Conservation (phyloP, 2,888 invertebrate species). For the Furcula furcula region DNA sequence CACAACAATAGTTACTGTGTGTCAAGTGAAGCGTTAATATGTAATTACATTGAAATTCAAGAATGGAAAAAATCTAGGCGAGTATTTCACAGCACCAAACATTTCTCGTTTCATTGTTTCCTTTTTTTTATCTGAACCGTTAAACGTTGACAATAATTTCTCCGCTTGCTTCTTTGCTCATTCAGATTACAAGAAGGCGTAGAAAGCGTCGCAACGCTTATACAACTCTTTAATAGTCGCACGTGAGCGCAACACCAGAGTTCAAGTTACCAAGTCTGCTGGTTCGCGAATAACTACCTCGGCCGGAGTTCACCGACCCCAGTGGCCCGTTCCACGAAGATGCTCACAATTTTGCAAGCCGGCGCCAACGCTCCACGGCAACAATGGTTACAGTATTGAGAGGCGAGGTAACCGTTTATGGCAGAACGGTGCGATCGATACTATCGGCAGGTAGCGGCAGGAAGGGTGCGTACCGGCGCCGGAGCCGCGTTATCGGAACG, state of each 20-base stretch:
- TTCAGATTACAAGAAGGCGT: conserved; percentile 63
- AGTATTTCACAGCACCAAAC: conserved; percentile 28
- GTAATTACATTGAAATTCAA: conserved; percentile 6
- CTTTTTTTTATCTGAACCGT: conserved; percentile 56
- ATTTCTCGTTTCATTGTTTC: conserved; percentile 48
- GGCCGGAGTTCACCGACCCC: conserved; percentile 57
- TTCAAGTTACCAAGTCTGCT: conserved; percentile 49
- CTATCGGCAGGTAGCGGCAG: conserved; percentile 29
- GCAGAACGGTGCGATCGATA: conserved; percentile 19
- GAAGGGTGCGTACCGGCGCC: conserved; percentile 36
- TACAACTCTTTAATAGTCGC: conserved; percentile 62
- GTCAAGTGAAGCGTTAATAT: no score
- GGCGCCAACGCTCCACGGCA: conserved; percentile 36
- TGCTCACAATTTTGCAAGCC: conserved; percentile 36
- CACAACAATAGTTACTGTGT: no score
- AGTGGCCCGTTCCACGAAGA: conserved; percentile 47
- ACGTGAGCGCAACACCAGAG: conserved; percentile 47
- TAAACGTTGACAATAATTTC: conserved; percentile 68
- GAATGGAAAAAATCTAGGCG: conserved; percentile 15
- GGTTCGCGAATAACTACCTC: conserved; percentile 53
- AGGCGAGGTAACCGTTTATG: conserved; percentile 23
- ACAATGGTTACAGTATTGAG: conserved; percentile 22
- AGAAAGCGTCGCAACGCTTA: conserved; percentile 72
- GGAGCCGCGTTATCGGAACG: conserved; percentile 49
- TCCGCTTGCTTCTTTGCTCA: conserved; percentile 71